phyloP scores from a whole-genome alignment of 2,113 vertebrate species.

The Uropsilus gracilis region DNA sequence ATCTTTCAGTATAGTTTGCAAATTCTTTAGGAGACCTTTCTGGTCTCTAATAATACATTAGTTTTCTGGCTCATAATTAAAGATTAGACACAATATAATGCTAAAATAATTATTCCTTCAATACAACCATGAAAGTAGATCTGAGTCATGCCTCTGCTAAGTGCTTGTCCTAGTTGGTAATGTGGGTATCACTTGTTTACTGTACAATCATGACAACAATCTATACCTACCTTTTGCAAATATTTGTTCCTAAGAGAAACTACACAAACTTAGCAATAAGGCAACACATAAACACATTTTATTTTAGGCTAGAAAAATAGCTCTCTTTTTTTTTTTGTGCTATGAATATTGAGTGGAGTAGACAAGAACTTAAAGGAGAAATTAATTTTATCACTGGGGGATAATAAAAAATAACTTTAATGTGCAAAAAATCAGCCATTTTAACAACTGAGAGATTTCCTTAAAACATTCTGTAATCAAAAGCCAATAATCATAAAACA shows the following conservation, averaged over 20 bases:
- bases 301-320: slow-evolving; percentile 8
- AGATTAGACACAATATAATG: neutral
- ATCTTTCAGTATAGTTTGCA: neutral
- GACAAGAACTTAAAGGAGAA: slow-evolving; percentile 74
- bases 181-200: neutral
- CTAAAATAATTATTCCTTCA: slow-evolving; percentile 59
- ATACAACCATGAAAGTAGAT: neutral
- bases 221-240: slow-evolving; percentile 41
- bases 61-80: slow-evolving; percentile 33
- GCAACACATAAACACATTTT: slow-evolving; percentile 58
- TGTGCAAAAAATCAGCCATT: slow-evolving; percentile 65
- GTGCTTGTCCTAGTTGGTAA: neutral
- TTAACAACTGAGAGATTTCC: slow-evolving; percentile 63
- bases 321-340: slow-evolving; percentile 12
- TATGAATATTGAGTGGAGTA: slow-evolving; percentile 60
- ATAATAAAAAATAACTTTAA: slow-evolving; percentile 75
- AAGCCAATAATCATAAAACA: slow-evolving; percentile 66
- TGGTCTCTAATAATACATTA: slow-evolving; percentile 26
- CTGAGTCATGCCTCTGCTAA: slow-evolving; percentile 23
- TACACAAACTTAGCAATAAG: slow-evolving; percentile 53
- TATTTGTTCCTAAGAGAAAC: slow-evolving; percentile 8
- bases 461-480: slow-evolving; percentile 62
- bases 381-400: slow-evolving; percentile 77
- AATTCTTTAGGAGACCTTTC: neutral
- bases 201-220: neutral